Evolutionary conservation across 2,797 vertebrate genomes (phyloP).

Genomic region (Adrianichthys oophorus): DNA sequence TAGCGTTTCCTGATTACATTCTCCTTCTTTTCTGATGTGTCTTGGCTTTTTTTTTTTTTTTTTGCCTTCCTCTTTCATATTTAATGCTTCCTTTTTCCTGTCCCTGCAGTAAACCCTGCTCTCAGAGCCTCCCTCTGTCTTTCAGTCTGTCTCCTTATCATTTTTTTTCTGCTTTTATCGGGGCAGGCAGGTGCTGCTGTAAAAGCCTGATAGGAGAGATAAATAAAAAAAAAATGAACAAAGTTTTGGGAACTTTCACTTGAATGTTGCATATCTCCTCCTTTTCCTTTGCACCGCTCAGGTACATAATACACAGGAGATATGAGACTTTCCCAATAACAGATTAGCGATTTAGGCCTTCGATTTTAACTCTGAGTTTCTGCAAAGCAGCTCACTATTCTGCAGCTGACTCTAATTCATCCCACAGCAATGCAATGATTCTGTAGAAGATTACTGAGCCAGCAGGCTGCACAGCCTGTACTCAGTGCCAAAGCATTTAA

Average conservation of each 20-base stretch:
- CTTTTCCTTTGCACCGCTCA: constrained; percentile 9
- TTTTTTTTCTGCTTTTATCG: constrained; percentile 47
- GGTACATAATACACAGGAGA: constrained; percentile 13
- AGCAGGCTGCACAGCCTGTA: constrained; percentile 30
- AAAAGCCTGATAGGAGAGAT: constrained; percentile 40
- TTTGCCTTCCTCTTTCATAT: constrained; percentile 31
- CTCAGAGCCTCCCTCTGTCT: constrained; percentile 15
- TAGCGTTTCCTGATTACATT: constrained; percentile 11
- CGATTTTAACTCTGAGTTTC: constrained; percentile 16
- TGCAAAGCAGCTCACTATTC: constrained; percentile 20
- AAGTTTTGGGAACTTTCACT: constrained; percentile 34
- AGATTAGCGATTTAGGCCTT: constrained; percentile 21
- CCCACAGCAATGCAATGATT: constrained; percentile 26
- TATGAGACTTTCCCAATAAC: constrained; percentile 19
- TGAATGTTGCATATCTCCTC: constrained; percentile 3
- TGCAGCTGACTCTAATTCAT: constrained; percentile 24
- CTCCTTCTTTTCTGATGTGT: constrained; percentile 12
- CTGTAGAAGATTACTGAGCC: constrained; percentile 49
- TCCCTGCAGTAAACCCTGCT: constrained; percentile 2
- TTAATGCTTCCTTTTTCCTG: constrained; percentile 36
- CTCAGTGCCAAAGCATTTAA: constrained; percentile 46
- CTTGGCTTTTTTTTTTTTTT: constrained; percentile 31
- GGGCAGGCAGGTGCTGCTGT: constrained; percentile 49
- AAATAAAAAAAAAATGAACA: constrained; percentile 23
- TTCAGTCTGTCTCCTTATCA: constrained; percentile 31